These are phyloP conservation scores for Colostygia pectinataria DNA, from an alignment of 2,888 invertebrate species.

Conservation along the genomic window DNA sequence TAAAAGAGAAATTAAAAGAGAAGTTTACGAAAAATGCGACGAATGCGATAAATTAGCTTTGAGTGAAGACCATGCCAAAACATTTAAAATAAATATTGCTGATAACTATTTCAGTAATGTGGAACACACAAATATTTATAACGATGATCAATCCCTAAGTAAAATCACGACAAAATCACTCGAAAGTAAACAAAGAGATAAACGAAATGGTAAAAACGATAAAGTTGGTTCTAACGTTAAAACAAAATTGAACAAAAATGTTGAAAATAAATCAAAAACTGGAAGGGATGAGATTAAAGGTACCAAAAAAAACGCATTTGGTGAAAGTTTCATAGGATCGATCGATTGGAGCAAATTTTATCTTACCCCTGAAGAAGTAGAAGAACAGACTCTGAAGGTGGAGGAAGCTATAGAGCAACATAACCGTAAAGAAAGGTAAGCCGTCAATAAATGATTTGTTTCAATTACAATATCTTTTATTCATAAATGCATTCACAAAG, in stretches of 20 bases:
- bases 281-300: neutral
- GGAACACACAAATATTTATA: neutral
- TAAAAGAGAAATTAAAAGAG: conserved; percentile 7
- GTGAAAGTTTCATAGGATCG: conserved; percentile 26
- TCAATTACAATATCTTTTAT: conserved; percentile 6
- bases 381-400: conserved; percentile 41
- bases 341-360: conserved; percentile 30
- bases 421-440: conserved; percentile 34
- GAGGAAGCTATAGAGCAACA: conserved; percentile 53
- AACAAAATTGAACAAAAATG: neutral
- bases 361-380: conserved; percentile 48
- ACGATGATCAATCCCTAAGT: neutral
- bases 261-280: neutral
- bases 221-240: neutral
- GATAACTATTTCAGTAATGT: neutral
- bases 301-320: conserved; percentile 1
- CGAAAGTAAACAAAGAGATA: neutral
- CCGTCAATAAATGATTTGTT: conserved; percentile 6
- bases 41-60: conserved; percentile 6
- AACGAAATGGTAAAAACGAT: neutral
- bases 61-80: conserved; percentile 5
- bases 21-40: conserved; percentile 15
- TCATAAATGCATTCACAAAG: neutral
- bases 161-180: conserved; percentile 1
- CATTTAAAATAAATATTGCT: neutral